Base-by-base conservation (phyloP, 1,140 invertebrate species). In the Drepana arcuata region DNA sequence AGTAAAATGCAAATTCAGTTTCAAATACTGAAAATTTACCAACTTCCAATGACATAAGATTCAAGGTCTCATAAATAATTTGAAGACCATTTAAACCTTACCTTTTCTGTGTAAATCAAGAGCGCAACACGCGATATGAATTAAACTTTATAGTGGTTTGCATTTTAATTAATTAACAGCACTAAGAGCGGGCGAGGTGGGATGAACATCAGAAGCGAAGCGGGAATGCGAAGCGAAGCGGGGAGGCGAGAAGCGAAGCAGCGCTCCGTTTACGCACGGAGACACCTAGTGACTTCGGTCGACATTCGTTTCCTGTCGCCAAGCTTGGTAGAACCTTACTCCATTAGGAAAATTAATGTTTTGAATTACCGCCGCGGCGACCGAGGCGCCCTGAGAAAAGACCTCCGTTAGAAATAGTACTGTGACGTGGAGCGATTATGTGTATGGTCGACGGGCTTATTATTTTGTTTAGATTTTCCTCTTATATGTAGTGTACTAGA, bases 301-400 rank as follows among this genome's bases (percentile, higher is more conserved):
- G 24, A 26, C 24, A 26, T 26, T 26, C 24, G 24, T 26, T 26
- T 26, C 10, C 24, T 26, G 24, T 26, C 24, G 4, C 10, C 24
- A 10, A 10, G 24, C 24, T 26, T 26, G 10, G 24, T 10, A 10
- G n/a, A 10, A 10, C 24, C 10, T 78, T 74, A 78, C 64, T 80
- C 78, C 78, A 82, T 82, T 82, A 82, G 66, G 64, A 72, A 80
- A 82, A 82, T 82, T 80, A 82, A 82, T 80, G 75, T 80, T 79
- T 78, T 66, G 72, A 78, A 61, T 59, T 66, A 66, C 56, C 23
- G 48, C 52, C 49, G 52, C n/a, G 54, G 38, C 47, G 48, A 49
- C 16, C 11, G 15, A 15, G 27, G 26, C n/a, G 7, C 14, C 16
- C 11, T 31, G 16, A 14, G 14, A n/a, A 27, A 32, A 15, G 14